A percentile compares a stretch with the other conserved stretches of the same genome.
Evolutionary conservation across 2,797 vertebrate genomes (phyloP).

Genomic region (Phyllotis vaccarum): DNA sequence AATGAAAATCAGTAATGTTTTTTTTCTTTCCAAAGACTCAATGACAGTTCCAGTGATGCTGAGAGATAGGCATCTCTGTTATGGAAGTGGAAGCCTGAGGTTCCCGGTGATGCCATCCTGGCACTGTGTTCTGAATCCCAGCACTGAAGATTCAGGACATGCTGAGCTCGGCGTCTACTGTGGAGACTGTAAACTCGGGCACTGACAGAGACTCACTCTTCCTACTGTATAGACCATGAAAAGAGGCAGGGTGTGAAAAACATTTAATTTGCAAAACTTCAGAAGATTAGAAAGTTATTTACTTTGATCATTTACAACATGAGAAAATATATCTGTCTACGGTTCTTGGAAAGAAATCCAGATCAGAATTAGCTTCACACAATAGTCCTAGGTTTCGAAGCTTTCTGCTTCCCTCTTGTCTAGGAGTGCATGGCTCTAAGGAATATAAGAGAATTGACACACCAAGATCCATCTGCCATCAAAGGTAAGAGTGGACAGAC

Average conservation of each 20-base stretch:
- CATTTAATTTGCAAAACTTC: slow-evolving; percentile 31
- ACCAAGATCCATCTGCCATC: not conserved
- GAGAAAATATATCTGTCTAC: not conserved
- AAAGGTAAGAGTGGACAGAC: not conserved
- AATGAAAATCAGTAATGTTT: not conserved
- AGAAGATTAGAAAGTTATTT: not conserved
- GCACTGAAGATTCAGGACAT: not conserved
- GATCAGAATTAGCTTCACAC: not conserved
- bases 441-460: not conserved
- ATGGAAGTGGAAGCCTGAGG: no score
- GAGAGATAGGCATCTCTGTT: not conserved
- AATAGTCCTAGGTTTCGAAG: not conserved
- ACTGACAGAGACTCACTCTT: not conserved
- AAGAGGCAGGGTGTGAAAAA: not conserved
- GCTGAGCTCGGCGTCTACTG: not conserved
- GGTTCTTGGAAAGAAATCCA: not conserved
- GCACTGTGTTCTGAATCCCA: not conserved
- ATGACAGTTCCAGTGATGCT: not conserved
- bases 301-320: not conserved
- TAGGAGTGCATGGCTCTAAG: no score
- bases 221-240: not conserved
- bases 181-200: not conserved
- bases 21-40: not conserved
- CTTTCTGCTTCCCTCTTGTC: not conserved
- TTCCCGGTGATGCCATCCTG: not conserved